A percentile compares a stretch with the other conserved stretches of the same genome.
These are phyloP conservation scores for Brachyistius frenatus DNA, from an alignment of 2,113 vertebrate genomes.

Conservation along the genomic window DNA sequence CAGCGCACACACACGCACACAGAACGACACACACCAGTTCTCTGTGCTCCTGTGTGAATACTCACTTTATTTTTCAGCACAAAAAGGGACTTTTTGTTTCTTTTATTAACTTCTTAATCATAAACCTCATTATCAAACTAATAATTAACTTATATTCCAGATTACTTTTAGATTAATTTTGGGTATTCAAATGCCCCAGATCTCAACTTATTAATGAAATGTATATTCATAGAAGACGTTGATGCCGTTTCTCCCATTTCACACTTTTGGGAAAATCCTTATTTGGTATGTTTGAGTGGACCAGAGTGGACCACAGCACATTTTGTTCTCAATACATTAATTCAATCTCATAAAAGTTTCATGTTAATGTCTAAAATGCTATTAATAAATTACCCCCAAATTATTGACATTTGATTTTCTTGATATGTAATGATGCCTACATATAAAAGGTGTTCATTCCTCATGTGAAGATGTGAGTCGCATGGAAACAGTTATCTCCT, in stretches of 20 bases:
- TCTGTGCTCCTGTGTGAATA: constrained; percentile 46
- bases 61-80: constrained; percentile 52
- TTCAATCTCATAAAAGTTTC: neutral
- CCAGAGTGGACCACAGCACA: constrained; percentile 2
- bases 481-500: constrained; percentile 11
- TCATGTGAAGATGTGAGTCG: neutral
- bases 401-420: neutral
- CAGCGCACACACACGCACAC: constrained; percentile 14
- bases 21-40: constrained; percentile 28
- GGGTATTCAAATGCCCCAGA: constrained; percentile 78
- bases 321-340: neutral
- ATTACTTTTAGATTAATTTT: constrained; percentile 80
- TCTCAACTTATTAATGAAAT: constrained; percentile 76
- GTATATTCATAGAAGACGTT: constrained; percentile 76
- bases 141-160: constrained; percentile 82
- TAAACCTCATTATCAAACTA: constrained; percentile 82
- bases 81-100: constrained; percentile 67
- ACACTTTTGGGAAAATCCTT: constrained; percentile 42
- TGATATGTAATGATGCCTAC: neutral
- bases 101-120: constrained; percentile 85
- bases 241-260: constrained; percentile 49
- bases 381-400: too few relatives aligned
- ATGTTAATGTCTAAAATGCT: neutral
- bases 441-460: neutral
- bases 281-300: constrained; percentile 19